Evolutionary conservation across 2,113 vertebrate genomes (phyloP), one percentile per base, ranked within the genome.

Genomic region (Pleuronectes platessa): DNA sequence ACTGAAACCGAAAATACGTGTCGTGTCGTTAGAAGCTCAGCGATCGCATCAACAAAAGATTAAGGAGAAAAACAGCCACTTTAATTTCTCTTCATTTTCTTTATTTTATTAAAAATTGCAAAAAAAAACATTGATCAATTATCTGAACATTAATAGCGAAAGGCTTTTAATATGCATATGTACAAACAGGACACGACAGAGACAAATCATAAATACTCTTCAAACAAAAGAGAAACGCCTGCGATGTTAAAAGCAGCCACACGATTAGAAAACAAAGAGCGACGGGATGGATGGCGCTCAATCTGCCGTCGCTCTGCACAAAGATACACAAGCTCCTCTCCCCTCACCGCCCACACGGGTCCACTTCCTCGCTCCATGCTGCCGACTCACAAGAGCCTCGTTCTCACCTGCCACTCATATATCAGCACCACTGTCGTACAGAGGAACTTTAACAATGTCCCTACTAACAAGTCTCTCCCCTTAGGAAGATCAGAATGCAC

Each of bases 41-140:
- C 26, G 5, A 31, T 31, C 5, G 5, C 5, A 31, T 31, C 31
- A 31, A 31, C 31, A 31, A 31, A 31, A 31, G 31, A 31, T 31
- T 31, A 6, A 31, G 31, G 31, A 31, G 31, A 7, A 31, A 31
- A 31, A 31, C 31, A 2, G 6, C 51, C 42, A 17, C 31, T 65
- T 75, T 55, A 26, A 31, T 15, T 74, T 82, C 12, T 71, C 61
- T 84, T 87, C 13, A 65, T 84, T 90, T 90, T 90, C 15, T 90
- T 86, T 76, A 83, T 90, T 95, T 95, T 95, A 95, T 95, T 92
- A 95, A 79, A 95, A 95, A 94, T 78, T 61, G 80, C 84, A 73
- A 76, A 10, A 65, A 63, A 67, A 66, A 90, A 90, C 79, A 92
- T 54, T 40, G 71, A 90, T 87, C 76, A 88, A 67, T 87, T 81